Percentiles rank a stretch among this genome's conserved stretches.
Conservation (phyloP, 2,113 vertebrate genomes). For the Phaethornis superciliosus region DNA sequence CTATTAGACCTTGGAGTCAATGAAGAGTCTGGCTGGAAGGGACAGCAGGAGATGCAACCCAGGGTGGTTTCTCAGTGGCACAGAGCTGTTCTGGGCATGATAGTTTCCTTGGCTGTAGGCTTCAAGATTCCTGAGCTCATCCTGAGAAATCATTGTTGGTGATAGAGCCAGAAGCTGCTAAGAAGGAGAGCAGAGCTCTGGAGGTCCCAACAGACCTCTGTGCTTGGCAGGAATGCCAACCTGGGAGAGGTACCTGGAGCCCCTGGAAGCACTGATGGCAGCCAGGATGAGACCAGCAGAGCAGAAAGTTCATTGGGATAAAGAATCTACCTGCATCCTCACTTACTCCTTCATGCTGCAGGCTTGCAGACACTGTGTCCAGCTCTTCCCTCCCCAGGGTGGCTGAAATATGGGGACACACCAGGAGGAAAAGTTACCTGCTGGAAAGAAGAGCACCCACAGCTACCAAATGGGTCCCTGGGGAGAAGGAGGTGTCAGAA, state of each 20-base stretch:
- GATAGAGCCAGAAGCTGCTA: neutral
- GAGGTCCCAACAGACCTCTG: neutral
- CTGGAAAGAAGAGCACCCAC: neutral
- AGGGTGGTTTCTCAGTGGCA: neutral
- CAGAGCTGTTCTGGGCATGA: neutral
- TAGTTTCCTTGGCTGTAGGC: neutral
- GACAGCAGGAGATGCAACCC: neutral
- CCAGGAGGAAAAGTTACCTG: neutral
- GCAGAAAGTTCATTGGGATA: neutral
- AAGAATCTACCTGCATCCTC: neutral
- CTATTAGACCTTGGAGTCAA: neutral
- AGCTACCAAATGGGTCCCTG: neutral
- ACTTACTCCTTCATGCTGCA: neutral
- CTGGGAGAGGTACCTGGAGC: neutral
- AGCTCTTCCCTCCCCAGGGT: fast-evolving
- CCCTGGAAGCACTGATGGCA: neutral
- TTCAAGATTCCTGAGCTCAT: neutral
- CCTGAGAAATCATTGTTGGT: neutral
- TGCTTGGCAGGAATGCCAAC: neutral
- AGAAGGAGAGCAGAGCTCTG: neutral
- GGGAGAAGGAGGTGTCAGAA: neutral
- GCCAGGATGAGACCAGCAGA: neutral
- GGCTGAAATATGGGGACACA: neutral
- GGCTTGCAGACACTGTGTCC: neutral
- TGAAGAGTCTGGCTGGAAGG: neutral